Evolutionary conservation across 1,140 invertebrate species (phyloP).

Genomic region (Drosophila rufa): DNA sequence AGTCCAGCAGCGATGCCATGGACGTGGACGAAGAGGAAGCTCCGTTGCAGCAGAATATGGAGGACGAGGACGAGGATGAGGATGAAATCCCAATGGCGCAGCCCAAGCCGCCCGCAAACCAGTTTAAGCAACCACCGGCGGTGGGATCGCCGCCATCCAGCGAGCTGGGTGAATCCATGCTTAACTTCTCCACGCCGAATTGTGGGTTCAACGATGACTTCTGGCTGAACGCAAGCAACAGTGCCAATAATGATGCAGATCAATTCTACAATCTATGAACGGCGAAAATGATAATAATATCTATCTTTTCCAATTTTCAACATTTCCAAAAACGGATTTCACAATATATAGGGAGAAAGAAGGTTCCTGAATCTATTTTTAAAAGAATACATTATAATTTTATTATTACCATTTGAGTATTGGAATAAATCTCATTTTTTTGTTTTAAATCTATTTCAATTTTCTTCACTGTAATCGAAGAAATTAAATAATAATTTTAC

Average conservation of each 20-base stretch:
- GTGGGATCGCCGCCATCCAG: not conserved
- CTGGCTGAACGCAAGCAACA: slow-evolving; percentile 1
- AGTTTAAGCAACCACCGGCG: not conserved
- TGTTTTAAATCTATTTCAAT: too few relatives aligned
- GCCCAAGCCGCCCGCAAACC: not conserved
- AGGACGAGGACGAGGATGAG: not conserved
- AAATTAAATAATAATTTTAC: too few relatives aligned
- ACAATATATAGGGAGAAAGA: too few relatives aligned
- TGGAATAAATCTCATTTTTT: too few relatives aligned
- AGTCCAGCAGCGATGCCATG: not conserved
- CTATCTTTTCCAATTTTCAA: not conserved
- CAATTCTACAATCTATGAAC: slow-evolving; percentile 15
- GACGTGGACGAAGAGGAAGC: not conserved
- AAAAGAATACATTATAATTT: too few relatives aligned
- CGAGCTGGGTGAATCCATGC: not conserved
- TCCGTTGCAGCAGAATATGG: not conserved
- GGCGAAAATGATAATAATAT: too few relatives aligned
- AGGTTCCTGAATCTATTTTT: too few relatives aligned
- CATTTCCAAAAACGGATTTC: not conserved
- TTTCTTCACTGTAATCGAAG: too few relatives aligned
- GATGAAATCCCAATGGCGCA: slow-evolving; percentile 18
- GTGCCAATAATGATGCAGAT: not conserved
- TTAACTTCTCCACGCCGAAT: not conserved
- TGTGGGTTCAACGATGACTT: slow-evolving; percentile 12
- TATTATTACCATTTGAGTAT: too few relatives aligned